Evolutionary conservation across 2,888 invertebrate species (phyloP), one percentile per base, ranked within the genome.

Genomic region (Rhodophaea formosa): DNA sequence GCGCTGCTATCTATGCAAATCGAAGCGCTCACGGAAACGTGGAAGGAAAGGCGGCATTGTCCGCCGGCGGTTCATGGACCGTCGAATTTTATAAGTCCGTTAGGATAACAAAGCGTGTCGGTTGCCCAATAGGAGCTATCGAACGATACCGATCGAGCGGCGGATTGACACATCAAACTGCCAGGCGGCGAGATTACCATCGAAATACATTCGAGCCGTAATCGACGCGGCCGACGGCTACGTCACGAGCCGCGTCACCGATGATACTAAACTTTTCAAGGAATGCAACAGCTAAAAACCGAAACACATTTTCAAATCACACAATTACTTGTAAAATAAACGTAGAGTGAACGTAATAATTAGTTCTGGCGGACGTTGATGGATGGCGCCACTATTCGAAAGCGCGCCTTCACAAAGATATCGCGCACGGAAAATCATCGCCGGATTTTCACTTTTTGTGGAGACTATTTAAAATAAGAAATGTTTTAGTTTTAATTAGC

Each of bases 131-230:
- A 84, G 88, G 72, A 87, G 87, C 85, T 80, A 83, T 80, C 76
- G 78, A 67, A 64, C 73, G 87, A 88, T 88, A 86, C 80, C 74
- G 80, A 87, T 86, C 87, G 80, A 72, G 71, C 75, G 78, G 69
- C 75, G 74, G 88, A 91, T 89, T 90, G 91, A 91, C 89, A 90
- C 88, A 87, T 91, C 90, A 86, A 86, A 80, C 82, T 78, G 77
- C 80, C 80, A 77, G 80, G 77, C 79, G 79, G 75, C 66, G 72
- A 84, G 86, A 88, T 87, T 82, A 85, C 75, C 77, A 87, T 87
- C 88, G 82, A 80, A 75, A 79, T 79, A 83, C 80, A 79, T 82
- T 84, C 80, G 81, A 71, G 71, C 82, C 79, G 86, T 85, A 84
- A 85, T 84, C 84, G 84, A 84, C 84, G 75, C 75, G 61, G 69